A percentile compares a stretch with the other conserved stretches of the same genome.
Evolutionary conservation across 2,888 invertebrate species (phyloP).

Genomic region (Actias luna): DNA sequence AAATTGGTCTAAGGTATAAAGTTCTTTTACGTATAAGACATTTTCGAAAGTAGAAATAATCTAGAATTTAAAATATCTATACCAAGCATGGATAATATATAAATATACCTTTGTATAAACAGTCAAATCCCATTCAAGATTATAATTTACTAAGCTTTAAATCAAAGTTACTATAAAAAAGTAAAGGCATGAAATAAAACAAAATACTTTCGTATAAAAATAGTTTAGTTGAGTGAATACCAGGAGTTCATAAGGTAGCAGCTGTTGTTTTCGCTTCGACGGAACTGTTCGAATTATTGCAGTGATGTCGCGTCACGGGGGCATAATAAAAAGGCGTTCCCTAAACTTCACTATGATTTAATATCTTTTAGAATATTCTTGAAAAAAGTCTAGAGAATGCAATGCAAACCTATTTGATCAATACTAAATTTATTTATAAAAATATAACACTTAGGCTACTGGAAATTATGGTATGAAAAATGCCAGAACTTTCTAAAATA

Average conservation of each 20-base stretch:
- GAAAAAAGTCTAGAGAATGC: background rate
- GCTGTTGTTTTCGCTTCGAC: slow-evolving; percentile 6
- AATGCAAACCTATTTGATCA: background rate
- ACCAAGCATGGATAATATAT: too few relatives aligned
- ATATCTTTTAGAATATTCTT: too few relatives aligned
- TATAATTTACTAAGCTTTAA: too few relatives aligned
- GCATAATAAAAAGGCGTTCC: background rate
- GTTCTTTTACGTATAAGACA: too few relatives aligned
- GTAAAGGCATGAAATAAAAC: background rate
- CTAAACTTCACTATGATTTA: too few relatives aligned
- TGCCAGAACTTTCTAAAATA: background rate
- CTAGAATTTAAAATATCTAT: too few relatives aligned
- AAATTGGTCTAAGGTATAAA: too few relatives aligned
- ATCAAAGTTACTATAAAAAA: too few relatives aligned
- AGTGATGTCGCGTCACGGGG: background rate
- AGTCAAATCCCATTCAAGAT: too few relatives aligned
- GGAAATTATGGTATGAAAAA: background rate
- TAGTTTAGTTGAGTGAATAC: background rate
- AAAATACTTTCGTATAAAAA: background rate
- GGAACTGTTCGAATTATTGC: background rate
- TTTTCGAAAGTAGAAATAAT: too few relatives aligned
- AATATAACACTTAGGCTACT: background rate
- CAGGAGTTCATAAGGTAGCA: slow-evolving; percentile 13
- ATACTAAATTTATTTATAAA: background rate
- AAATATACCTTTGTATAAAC: too few relatives aligned